Percentiles rank a stretch among this genome's conserved stretches.
phyloP scores from a whole-genome alignment of 2,797 vertebrate species.

The Sarcoramphus papa region DNA sequence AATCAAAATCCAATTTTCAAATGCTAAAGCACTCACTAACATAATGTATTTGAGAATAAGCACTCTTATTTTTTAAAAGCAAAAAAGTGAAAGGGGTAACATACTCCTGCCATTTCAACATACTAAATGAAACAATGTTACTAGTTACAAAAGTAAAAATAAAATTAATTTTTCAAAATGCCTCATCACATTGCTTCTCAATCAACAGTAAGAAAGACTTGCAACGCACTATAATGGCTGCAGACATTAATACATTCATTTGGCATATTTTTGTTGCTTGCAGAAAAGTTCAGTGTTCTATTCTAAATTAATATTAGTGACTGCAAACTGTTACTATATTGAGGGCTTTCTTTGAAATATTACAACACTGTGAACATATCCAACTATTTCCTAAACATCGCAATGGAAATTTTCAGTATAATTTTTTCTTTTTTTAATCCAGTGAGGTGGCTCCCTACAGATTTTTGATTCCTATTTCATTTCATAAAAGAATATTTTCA shows the following conservation, averaged over 20 bases:
- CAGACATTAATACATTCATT: neutral
- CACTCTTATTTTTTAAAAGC: neutral
- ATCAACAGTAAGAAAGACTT: constrained; percentile 17
- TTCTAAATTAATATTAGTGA: neutral
- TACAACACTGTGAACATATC: neutral
- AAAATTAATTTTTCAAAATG: neutral
- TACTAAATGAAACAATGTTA: neutral
- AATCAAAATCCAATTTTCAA: neutral
- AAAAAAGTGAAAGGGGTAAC: neutral
- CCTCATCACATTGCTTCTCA: constrained; percentile 3
- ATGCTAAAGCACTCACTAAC: neutral
- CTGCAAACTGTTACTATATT: neutral
- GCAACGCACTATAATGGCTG: neutral
- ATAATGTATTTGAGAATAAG: neutral
- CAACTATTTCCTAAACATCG: neutral
- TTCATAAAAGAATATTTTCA: neutral
- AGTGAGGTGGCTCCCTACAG: neutral
- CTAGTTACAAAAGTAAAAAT: constrained; percentile 15
- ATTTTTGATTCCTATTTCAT: neutral
- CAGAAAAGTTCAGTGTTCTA: neutral
- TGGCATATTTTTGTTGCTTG: neutral
- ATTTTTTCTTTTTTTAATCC: neutral
- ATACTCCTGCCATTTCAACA: neutral
- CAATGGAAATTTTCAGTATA: neutral
- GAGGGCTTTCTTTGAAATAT: neutral